A percentile compares a stretch with the other conserved stretches of the same genome.
Evolutionary conservation across 2,113 vertebrate genomes (phyloP).

Genomic region (Carassius auratus): DNA sequence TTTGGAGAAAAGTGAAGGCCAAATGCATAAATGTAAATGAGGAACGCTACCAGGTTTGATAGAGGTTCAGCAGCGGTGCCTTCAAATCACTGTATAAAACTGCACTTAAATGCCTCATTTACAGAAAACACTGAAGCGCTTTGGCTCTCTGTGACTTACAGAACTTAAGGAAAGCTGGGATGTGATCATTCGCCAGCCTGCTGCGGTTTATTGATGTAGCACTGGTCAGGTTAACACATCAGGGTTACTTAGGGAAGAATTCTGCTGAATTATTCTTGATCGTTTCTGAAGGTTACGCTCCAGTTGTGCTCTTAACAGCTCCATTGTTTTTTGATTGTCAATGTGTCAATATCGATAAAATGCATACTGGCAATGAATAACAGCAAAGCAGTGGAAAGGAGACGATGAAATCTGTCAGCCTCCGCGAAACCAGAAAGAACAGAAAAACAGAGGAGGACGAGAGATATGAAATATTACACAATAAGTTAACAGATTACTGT

Average conservation of each 20-base stretch:
- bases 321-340: constrained; percentile 7
- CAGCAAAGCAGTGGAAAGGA: background rate
- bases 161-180: background rate
- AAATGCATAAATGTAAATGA: background rate
- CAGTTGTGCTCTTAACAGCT: background rate
- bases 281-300: background rate
- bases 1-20: background rate
- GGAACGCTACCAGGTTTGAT: background rate
- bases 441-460: background rate
- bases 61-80: background rate
- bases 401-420: background rate
- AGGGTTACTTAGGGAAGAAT: background rate
- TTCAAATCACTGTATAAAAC: constrained; percentile 4
- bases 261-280: background rate
- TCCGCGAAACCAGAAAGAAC: background rate
- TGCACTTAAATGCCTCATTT: constrained; percentile 19
- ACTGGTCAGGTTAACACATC: background rate
- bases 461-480: background rate
- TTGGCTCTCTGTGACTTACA: background rate
- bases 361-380: background rate
- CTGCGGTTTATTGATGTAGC: constrained; percentile 15
- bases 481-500: background rate
- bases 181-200: background rate
- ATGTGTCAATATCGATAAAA: background rate
- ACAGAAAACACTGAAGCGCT: constrained; percentile 22